phyloP scores from a whole-genome alignment of 23 tunicate genomes.

The Trididemnum miniatum region DNA sequence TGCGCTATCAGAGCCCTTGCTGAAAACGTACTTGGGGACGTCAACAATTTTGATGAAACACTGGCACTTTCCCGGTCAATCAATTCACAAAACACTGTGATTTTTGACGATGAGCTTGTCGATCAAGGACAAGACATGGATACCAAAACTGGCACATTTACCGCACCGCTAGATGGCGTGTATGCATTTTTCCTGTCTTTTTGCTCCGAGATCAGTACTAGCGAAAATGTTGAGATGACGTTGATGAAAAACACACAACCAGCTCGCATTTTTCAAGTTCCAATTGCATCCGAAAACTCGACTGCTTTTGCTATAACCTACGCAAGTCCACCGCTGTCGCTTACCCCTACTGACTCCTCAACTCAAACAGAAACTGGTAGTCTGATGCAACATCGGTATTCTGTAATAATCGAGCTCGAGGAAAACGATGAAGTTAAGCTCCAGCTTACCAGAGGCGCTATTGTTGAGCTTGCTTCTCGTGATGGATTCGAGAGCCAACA shows the following conservation, averaged over 20 bases:
- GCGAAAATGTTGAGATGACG: neutral
- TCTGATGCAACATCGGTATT: neutral
- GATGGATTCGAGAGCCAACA: neutral
- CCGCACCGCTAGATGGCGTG: conserved; percentile 19
- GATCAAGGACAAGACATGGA: neutral
- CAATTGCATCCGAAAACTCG: neutral
- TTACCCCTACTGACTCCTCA: neutral
- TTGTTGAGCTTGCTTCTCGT: neutral
- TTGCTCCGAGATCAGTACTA: neutral
- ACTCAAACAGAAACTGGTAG: neutral
- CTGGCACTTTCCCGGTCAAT: neutral
- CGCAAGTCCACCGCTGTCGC: neutral
- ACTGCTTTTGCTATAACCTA: neutral
- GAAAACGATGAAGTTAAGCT: conserved; percentile 3
- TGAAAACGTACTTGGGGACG: neutral
- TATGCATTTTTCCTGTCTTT: conserved; percentile 13
- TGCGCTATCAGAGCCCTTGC: neutral
- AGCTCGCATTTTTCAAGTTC: neutral
- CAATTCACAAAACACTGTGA: neutral
- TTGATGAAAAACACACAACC: neutral
- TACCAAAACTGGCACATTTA: conserved; percentile 2
- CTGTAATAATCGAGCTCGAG: neutral
- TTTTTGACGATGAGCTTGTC: neutral
- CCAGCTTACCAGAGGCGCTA: neutral
- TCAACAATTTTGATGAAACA: neutral